Percentiles rank a stretch among this genome's conserved stretches.
Evolutionary conservation across 2,113 vertebrate species (phyloP).

Genomic region (Chloebia gouldiae): DNA sequence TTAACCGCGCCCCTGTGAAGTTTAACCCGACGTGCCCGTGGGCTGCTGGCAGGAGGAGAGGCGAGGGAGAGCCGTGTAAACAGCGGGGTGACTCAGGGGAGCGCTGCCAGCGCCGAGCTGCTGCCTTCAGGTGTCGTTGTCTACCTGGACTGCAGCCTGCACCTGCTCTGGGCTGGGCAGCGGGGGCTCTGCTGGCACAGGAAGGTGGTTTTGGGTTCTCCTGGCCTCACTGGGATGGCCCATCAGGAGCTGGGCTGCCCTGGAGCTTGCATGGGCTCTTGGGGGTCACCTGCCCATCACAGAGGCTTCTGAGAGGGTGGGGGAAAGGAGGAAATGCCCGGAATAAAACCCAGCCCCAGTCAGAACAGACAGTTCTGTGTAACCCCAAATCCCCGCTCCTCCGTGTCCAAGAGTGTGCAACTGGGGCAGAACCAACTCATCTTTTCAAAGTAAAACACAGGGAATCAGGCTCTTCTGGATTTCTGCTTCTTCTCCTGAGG

Average conservation of each 20-base stretch:
- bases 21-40: slow-evolving; percentile 21
- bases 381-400: neutral
- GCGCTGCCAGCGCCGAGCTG: neutral
- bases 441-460: neutral
- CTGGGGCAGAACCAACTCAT: neutral
- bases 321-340: neutral
- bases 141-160: neutral
- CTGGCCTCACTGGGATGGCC: neutral
- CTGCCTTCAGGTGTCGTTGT: slow-evolving; percentile 58
- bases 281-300: neutral
- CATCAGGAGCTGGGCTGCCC: neutral
- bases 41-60: slow-evolving; percentile 36
- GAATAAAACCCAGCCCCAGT: neutral
- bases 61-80: slow-evolving; percentile 2
- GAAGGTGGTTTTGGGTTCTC: accelerated
- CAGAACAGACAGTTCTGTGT: neutral
- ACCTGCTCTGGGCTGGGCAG: neutral
- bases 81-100: neutral
- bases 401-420: neutral
- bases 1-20: slow-evolving; percentile 34
- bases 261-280: neutral
- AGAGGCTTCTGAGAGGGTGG: neutral
- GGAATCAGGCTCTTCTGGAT: neutral
- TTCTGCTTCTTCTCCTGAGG: neutral
- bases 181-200: neutral